phyloP scores from a whole-genome alignment of 1,140 invertebrate genomes.

The Philotrypesis tridentata region DNA sequence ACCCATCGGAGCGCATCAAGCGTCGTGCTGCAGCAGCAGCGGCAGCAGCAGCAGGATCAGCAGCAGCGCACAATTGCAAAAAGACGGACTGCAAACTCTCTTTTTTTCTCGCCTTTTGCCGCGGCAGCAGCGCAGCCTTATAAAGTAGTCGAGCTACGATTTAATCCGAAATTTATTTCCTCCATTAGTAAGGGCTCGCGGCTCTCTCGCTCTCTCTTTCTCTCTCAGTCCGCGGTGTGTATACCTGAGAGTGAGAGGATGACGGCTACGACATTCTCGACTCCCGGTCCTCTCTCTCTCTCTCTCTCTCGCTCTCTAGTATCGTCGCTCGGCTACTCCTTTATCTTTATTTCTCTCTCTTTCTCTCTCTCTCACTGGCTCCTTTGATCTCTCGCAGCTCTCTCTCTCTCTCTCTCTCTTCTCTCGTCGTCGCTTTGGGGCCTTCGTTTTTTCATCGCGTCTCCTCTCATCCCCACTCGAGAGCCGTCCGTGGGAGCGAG shows the following conservation, averaged over 20 bases:
- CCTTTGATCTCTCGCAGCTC: constrained; percentile 41
- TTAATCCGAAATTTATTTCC: constrained; percentile 75
- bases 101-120: constrained; percentile 45
- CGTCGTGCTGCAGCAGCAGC: too few relatives aligned
- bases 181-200: constrained; percentile 75
- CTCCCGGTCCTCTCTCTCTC: constrained; percentile 49
- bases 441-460: constrained; percentile 47
- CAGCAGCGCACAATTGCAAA: constrained; percentile 49
- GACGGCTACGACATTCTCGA: constrained; percentile 63
- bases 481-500: constrained; percentile 56
- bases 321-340: constrained; percentile 35
- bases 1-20: constrained; percentile 26
- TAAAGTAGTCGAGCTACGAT: constrained; percentile 74
- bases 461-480: background rate
- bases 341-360: constrained; percentile 42
- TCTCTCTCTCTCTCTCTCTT: constrained; percentile 31
- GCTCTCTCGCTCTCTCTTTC: constrained; percentile 16
- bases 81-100: background rate
- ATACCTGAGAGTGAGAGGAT: constrained; percentile 68
- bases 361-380: constrained; percentile 20
- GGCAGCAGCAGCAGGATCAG: too few relatives aligned
- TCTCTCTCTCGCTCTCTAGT: too few relatives aligned
- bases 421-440: constrained; percentile 20
- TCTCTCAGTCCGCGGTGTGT: background rate
- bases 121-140: constrained; percentile 60